Base-by-base conservation (phyloP, 1,140 invertebrate genomes). In the Zaprionus kolodkinae region DNA sequence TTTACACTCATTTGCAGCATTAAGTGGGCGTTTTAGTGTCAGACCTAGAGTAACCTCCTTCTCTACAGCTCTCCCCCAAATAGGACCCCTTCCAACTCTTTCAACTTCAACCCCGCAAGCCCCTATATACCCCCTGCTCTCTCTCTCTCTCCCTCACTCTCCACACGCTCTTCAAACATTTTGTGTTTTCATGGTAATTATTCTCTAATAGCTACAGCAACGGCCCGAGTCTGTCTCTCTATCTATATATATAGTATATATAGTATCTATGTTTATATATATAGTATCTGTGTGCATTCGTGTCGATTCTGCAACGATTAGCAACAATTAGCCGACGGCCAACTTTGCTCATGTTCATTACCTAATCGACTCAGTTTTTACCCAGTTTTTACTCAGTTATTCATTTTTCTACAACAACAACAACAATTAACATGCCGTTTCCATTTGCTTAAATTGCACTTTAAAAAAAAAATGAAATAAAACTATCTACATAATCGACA, bases 291-390 rank as follows among this genome's bases (percentile, higher is more conserved):
- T 60, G 68, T 69, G 52, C 56, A 64, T 75, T 79, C 76, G 84
- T 86, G 83, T 79, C 76, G 79, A 88, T 88, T 84, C 80, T 81
- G 74, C 71, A 69, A 67, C 85, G 85, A 88, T 88, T 89, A 88
- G 80, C 85, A 84, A 81, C 85, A 89, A 89, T 85, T 88, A 89
- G 75, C 78, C 55, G 55, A 54, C 77, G 56, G 70, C 61, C 77
- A 72, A 79, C 43, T 80, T 63, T 45, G 66, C 68, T 71, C 54
- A 71, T 76, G 57, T 89, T 79, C 85, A 89, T 85, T 88, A 76
- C 85, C 81, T 89, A 89, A 89, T 89, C 59, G 81, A 74, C 64
- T 79, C 17, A 35, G 17, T 45, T 57, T 60, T 61, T 60, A n/a
- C 50, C 52, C 48, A 43, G 67, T 35, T 56, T 61, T 56, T 33